Conservation (phyloP, 2,797 vertebrate species). For the Enteromius fasciolatus region DNA sequence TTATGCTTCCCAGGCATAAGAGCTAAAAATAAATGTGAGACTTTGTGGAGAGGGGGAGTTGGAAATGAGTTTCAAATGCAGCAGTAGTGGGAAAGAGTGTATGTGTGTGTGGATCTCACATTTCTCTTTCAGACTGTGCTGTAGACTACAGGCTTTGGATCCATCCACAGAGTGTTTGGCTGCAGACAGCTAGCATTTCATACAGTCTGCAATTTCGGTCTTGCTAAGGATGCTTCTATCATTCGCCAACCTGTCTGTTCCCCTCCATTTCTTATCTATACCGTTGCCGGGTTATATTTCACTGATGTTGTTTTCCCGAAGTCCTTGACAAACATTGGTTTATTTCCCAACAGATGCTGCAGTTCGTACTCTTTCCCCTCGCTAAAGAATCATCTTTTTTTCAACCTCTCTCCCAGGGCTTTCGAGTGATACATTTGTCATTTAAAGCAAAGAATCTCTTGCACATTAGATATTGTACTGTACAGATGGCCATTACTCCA, state of each 20-base stretch:
- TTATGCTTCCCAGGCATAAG: constrained; percentile 41
- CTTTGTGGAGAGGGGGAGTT: constrained; percentile 42
- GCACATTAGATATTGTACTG: not conserved
- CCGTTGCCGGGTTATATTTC: not conserved
- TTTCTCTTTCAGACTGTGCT: constrained; percentile 63
- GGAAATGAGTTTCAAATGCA: constrained; percentile 52
- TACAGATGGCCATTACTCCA: constrained; percentile 29
- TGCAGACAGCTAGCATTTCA: constrained; percentile 67
- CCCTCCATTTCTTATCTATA: constrained; percentile 1
- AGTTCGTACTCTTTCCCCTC: not conserved
- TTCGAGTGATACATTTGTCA: not conserved
- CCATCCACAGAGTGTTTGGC: constrained; percentile 57
- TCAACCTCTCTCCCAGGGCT: not conserved
- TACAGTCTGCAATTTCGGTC: constrained; percentile 57
- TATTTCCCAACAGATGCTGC: constrained; percentile 38
- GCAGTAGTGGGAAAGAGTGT: constrained; percentile 36
- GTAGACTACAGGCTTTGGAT: constrained; percentile 67
- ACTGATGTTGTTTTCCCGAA: constrained; percentile 29
- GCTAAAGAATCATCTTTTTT: not conserved
- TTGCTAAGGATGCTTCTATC: constrained; percentile 35
- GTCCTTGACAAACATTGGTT: constrained; percentile 32
- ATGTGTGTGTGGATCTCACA: constrained; percentile 26
- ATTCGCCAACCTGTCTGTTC: constrained; percentile 17
- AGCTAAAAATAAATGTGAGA: constrained; percentile 52
- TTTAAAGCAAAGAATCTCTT: constrained; percentile 10